Evolutionary conservation across 2,113 vertebrate genomes (phyloP), one percentile per base, ranked within the genome.

Genomic region (Nycticryphes semicollaris): DNA sequence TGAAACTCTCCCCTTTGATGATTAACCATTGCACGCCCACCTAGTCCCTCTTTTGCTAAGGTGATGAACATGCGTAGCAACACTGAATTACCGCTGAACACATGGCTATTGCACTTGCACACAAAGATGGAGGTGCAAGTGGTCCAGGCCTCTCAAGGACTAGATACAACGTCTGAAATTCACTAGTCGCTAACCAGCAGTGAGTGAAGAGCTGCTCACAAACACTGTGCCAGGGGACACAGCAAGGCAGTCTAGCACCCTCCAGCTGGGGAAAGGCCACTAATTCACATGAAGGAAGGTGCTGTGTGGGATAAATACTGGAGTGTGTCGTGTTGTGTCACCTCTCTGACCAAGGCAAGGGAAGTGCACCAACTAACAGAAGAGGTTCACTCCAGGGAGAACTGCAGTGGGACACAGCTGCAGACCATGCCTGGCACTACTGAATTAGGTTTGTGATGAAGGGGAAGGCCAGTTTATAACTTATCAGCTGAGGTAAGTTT

Each of bases 401-500:
- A 11, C 23, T 28, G 12, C 4, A 4, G 28, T 51, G 51, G 9
- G 45, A 60, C 33, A 47, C 33, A 68, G n/a, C 60, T 7, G 4
- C 62, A 53, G 47, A 25, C 14, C 4, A 0, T 31, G 37, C 57
- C 57, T 30, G 41, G 63, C 30, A 31, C 30, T 54, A 5, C 2
- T 56, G 56, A 18, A 4, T 6, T 0, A 0, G 0, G 4, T 33
- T 4, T 63, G 35, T 62, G 51, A n/a, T 39, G 59, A 23, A 35
- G 53, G 43, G 13, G 33, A 66, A 14, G 69, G 7, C 12, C 31
- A 69, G 60, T 74, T 47, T 27, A 6, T 54, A 50, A 54, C 7
- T 60, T 47, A 35, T 11, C 35, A 20, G 2, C 20, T 54, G n/a
- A n/a, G n/a, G n/a, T n/a, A n/a, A n/a, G 15, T 56, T 25, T 64